Evolutionary conservation across 2,888 invertebrate species (phyloP).

Genomic region (Epinotia bilunana): DNA sequence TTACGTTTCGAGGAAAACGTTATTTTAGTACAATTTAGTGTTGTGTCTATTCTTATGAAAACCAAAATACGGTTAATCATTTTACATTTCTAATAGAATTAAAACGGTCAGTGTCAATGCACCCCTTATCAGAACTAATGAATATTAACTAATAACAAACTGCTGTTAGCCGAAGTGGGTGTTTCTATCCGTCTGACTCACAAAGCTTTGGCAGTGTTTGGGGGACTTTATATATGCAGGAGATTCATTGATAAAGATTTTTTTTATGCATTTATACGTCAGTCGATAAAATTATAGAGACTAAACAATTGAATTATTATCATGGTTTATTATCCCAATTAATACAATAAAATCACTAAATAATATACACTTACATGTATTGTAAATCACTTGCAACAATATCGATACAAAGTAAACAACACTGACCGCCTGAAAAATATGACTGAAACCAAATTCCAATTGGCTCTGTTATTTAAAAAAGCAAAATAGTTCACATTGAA

Average conservation of each 20-base stretch:
- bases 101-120: slow-evolving; percentile 48
- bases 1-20: too few species aligned
- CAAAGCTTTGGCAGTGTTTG: slow-evolving; percentile 45
- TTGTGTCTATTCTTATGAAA: neutral
- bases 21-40: too few species aligned
- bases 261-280: neutral
- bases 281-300: neutral
- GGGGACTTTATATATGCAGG: slow-evolving; percentile 13
- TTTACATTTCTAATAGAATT: slow-evolving; percentile 40
- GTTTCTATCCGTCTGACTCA: slow-evolving; percentile 71
- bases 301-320: neutral
- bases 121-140: slow-evolving; percentile 75
- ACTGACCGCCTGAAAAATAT: too few species aligned
- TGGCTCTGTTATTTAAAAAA: too few species aligned
- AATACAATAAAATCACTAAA: too few species aligned
- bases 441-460: too few species aligned
- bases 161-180: slow-evolving; percentile 63
- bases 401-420: too few species aligned
- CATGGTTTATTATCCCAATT: too few species aligned
- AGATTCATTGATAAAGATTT: slow-evolving; percentile 19
- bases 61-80: neutral
- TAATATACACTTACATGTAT: too few species aligned
- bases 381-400: too few species aligned
- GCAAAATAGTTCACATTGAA: too few species aligned
- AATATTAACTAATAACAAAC: slow-evolving; percentile 81